These are phyloP conservation scores for Erynnis tages DNA, from an alignment of 2,888 invertebrate species.

Conservation along the genomic window DNA sequence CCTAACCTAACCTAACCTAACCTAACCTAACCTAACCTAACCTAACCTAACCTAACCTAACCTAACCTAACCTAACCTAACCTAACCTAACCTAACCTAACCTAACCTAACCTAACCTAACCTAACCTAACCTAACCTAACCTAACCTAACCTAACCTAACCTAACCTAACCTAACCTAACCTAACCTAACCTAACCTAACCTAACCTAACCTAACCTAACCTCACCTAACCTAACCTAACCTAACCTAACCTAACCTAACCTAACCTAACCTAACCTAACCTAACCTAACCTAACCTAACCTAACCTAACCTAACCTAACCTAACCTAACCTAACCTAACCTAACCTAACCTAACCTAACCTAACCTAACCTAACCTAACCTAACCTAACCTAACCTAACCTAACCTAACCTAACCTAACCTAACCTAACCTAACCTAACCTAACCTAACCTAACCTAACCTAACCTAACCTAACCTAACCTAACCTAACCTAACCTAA, in stretches of 20 bases:
- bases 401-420: too few relatives aligned
- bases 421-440: too few relatives aligned
- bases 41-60: slow-evolving; percentile 43
- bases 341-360: too few relatives aligned
- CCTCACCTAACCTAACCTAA: slow-evolving; percentile 39
- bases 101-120: slow-evolving; percentile 39
- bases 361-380: too few relatives aligned
- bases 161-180: slow-evolving; percentile 39
- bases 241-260: slow-evolving; percentile 38
- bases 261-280: slow-evolving; percentile 26
- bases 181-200: slow-evolving; percentile 38
- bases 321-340: too few relatives aligned
- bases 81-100: slow-evolving; percentile 41
- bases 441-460: too few relatives aligned
- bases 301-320: too few relatives aligned
- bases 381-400: too few relatives aligned
- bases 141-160: slow-evolving; percentile 39
- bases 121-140: slow-evolving; percentile 40
- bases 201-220: slow-evolving; percentile 38
- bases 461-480: too few relatives aligned
- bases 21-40: slow-evolving; percentile 41
- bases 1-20: slow-evolving; percentile 39
- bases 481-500: too few relatives aligned
- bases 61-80: slow-evolving; percentile 42
- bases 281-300: too few relatives aligned